phyloP scores from a whole-genome alignment of 2,888 invertebrate species.

The Philereme transversata region DNA sequence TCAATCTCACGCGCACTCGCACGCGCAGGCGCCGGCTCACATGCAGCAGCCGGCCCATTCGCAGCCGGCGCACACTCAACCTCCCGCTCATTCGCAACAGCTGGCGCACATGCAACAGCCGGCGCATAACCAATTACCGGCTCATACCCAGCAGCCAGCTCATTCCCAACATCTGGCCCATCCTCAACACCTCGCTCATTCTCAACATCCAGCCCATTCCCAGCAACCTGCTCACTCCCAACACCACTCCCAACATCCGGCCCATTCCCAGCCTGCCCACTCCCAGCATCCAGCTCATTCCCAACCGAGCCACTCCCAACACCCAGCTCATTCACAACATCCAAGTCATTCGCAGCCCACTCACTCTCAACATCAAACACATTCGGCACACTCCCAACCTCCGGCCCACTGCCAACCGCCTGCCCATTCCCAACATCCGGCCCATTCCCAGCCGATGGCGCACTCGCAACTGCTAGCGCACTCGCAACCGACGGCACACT shows the following conservation, averaged over 20 bases:
- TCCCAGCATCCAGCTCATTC: conserved; percentile 10
- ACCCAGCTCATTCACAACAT: conserved; percentile 8
- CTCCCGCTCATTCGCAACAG: conserved; percentile 8
- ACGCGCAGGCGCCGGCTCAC: conserved; percentile 6
- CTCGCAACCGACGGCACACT: background rate
- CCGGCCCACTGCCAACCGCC: background rate
- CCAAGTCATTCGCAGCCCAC: conserved; percentile 7
- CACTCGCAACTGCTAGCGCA: background rate
- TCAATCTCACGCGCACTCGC: conserved; percentile 18
- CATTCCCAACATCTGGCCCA: conserved; percentile 13
- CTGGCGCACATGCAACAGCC: conserved; percentile 12
- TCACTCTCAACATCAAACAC: conserved; percentile 10
- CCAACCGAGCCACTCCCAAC: conserved; percentile 8
- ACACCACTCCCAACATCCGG: background rate
- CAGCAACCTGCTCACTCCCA: conserved; percentile 12
- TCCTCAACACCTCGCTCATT: background rate
- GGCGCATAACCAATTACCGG: conserved; percentile 1
- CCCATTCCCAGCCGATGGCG: conserved; percentile 4
- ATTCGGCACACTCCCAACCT: conserved; percentile 1
- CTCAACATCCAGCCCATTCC: conserved; percentile 1
- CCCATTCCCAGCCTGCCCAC: background rate
- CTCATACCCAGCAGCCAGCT: conserved; percentile 4
- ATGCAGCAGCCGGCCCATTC: conserved; percentile 13
- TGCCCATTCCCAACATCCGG: conserved; percentile 7
- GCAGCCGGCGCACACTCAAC: conserved; percentile 20